phyloP scores from a whole-genome alignment of 30 jellyfish, hydroid and myxozoan species.

The Aurelia sp. region DNA sequence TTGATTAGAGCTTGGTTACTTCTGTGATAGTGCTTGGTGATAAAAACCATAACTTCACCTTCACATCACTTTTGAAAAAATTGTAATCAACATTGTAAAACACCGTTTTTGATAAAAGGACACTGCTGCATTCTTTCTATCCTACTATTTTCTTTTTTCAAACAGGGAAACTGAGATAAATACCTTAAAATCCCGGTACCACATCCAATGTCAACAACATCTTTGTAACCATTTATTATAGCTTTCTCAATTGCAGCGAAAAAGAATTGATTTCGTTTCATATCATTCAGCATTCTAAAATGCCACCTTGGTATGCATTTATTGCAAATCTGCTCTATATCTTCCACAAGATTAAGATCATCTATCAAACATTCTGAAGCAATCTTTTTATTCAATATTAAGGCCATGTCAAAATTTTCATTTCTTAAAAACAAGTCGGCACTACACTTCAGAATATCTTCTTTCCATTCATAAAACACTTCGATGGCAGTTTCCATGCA shows the following conservation, averaged over 20 bases:
- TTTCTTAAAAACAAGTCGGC: constrained; percentile 25
- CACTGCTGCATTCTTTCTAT: no score
- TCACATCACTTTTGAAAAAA: no score
- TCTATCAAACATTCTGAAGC: constrained; percentile 11
- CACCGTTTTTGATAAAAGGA: no score
- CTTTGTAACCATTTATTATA: constrained; percentile 33
- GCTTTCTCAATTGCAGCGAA: constrained; percentile 68
- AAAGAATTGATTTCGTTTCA: constrained; percentile 67
- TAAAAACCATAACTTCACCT: no score
- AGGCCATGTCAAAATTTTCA: background rate
- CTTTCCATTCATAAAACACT: constrained; percentile 38
- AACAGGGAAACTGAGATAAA: no score
- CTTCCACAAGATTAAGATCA: constrained; percentile 51
- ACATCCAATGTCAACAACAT: constrained; percentile 84
- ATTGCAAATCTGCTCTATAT: constrained; percentile 62
- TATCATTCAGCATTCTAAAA: constrained; percentile 91
- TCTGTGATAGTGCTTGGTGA: no score
- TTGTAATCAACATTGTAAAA: no score
- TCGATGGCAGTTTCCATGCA: constrained; percentile 80
- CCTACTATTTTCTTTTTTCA: no score
- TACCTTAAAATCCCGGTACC: constrained; percentile 95
- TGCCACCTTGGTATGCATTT: constrained; percentile 86
- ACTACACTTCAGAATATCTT: constrained; percentile 47
- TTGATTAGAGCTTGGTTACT: no score
- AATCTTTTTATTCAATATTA: constrained; percentile 38